Conservation (phyloP, 2,797 vertebrate species). For the Sebastes minor region DNA sequence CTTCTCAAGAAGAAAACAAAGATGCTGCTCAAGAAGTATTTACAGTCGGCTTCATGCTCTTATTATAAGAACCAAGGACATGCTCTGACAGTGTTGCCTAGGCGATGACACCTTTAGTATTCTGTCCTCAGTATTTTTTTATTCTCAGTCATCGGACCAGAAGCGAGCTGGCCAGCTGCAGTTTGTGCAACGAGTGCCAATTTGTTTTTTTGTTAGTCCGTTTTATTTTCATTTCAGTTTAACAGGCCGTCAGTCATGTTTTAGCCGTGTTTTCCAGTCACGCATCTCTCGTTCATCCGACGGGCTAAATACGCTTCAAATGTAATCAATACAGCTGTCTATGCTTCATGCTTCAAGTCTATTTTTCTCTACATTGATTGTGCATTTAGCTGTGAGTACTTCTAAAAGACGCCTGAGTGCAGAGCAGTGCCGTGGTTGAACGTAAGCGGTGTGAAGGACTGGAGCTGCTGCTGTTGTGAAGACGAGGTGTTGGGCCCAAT, state of each 20-base stretch:
- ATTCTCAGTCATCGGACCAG: background rate
- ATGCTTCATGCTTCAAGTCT: background rate
- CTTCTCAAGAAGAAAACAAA: background rate
- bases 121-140: slow-evolving; percentile 39
- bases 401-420: background rate
- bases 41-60: background rate
- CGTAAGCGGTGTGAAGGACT: background rate
- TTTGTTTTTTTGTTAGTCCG: background rate
- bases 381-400: background rate
- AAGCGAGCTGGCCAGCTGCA: background rate
- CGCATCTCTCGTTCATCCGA: background rate
- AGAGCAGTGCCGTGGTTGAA: background rate
- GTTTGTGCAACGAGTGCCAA: slow-evolving; percentile 24
- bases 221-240: background rate
- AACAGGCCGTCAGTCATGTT: background rate
- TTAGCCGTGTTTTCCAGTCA: background rate
- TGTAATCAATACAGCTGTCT: background rate
- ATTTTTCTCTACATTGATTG: slow-evolving; percentile 3
- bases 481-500: background rate
- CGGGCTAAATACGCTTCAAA: background rate
- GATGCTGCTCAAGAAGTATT: slow-evolving; percentile 35
- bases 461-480: background rate
- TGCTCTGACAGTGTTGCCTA: slow-evolving; percentile 35
- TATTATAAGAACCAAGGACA: background rate
- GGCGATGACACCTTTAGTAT: slow-evolving; percentile 25